Evolutionary conservation across 1,140 invertebrate genomes (phyloP).

Genomic region (Idris sp.): DNA sequence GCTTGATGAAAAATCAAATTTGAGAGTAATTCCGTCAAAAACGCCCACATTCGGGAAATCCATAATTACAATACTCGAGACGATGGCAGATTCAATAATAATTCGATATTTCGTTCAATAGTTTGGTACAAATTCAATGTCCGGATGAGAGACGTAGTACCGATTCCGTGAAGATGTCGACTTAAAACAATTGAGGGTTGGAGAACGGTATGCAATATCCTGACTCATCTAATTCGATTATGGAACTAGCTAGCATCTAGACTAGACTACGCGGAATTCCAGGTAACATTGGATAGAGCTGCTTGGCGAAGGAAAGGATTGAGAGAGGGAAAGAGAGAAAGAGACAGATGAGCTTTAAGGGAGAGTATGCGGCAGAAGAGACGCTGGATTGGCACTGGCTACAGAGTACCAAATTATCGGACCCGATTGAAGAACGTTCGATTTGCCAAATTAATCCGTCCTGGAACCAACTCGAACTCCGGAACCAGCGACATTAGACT

Average conservation of each 20-base stretch:
- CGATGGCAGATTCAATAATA: constrained; percentile 66
- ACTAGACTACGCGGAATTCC: constrained; percentile 66
- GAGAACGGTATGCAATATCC: constrained; percentile 77
- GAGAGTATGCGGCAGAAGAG: constrained; percentile 33
- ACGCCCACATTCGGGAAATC: constrained; percentile 58
- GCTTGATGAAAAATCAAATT: constrained; percentile 38
- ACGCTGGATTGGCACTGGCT: constrained; percentile 56
- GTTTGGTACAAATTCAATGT: constrained; percentile 78
- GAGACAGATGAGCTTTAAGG: neutral
- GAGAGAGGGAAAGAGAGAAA: constrained; percentile 17
- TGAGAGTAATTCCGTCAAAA: constrained; percentile 53
- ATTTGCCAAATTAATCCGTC: constrained; percentile 77
- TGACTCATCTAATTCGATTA: constrained; percentile 78
- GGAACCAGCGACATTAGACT: constrained; percentile 62
- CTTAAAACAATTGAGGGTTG: constrained; percentile 77
- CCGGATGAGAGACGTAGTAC: constrained; percentile 66
- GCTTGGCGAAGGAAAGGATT: constrained; percentile 46
- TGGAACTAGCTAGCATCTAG: constrained; percentile 70
- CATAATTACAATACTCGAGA: constrained; percentile 48
- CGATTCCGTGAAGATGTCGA: constrained; percentile 74
- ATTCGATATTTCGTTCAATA: constrained; percentile 73
- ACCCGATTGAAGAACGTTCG: constrained; percentile 77
- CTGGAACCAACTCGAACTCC: constrained; percentile 63
- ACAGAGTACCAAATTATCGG: constrained; percentile 74
- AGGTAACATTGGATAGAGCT: constrained; percentile 64